Conservation (phyloP, 2,797 vertebrate species). For the Ambastaia sidthimunki region DNA sequence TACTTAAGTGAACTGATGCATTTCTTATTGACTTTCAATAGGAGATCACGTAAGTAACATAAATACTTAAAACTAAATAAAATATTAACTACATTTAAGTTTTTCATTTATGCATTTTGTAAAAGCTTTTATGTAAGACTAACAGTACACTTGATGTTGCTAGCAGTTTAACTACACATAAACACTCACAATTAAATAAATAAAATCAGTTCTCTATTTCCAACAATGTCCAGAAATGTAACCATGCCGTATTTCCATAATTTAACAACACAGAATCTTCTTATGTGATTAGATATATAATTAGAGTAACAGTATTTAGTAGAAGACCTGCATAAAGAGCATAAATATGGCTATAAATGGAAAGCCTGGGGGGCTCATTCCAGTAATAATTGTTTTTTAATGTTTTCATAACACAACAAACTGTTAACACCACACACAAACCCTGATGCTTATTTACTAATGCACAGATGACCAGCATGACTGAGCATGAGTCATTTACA, state of each 20-base stretch:
- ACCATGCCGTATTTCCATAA: not conserved
- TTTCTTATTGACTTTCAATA: not conserved
- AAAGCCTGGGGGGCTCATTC: not conserved
- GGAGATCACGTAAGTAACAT: not conserved
- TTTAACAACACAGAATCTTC: not conserved
- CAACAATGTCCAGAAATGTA: not conserved
- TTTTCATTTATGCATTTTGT: not conserved
- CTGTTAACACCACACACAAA: not conserved
- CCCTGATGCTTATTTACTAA: not conserved
- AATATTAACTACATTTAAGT: too few relatives aligned
- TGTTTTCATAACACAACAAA: not conserved
- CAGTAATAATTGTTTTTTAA: not conserved
- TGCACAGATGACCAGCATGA: conserved; percentile 2
- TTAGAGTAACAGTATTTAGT: not conserved
- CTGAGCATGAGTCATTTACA: conserved; percentile 21
- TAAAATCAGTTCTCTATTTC: not conserved
- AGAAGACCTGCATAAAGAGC: not conserved
- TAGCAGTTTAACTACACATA: not conserved
- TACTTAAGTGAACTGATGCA: not conserved
- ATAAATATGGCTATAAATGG: not conserved
- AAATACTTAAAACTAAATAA: not conserved
- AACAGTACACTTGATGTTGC: not conserved
- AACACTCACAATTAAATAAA: not conserved
- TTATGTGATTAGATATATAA: too few relatives aligned
- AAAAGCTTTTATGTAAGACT: not conserved